These are phyloP conservation scores for Oceanodroma leucorhoa DNA, from an alignment of 2,797 vertebrate species.

Conservation along the genomic window DNA sequence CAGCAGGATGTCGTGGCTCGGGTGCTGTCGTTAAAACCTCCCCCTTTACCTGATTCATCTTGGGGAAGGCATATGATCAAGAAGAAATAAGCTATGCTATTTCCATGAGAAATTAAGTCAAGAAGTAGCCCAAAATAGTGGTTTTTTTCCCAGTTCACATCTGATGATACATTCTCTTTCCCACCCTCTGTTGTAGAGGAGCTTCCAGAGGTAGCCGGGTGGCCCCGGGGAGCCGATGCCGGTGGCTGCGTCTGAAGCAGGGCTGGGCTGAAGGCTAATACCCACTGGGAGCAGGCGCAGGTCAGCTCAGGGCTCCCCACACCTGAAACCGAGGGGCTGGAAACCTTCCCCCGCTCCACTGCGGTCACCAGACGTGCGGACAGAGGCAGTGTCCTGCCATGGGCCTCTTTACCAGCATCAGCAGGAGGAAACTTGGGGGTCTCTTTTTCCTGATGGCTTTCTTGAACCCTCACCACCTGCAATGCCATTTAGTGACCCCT, in stretches of 20 bases:
- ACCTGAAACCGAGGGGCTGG: accelerated
- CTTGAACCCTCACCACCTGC: neutral
- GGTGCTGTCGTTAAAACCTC: neutral
- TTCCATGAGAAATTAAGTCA: neutral
- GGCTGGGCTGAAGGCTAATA: neutral
- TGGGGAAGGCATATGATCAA: neutral
- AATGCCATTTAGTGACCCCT: neutral
- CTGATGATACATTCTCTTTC: neutral
- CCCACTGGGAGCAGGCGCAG: accelerated
- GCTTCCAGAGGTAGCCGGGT: neutral
- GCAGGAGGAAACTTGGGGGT: neutral
- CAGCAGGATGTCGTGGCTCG: accelerated
- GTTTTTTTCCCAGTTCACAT: neutral
- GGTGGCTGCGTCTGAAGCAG: neutral
- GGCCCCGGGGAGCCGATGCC: accelerated
- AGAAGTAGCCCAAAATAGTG: neutral
- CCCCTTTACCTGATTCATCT: neutral
- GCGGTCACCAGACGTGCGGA: accelerated
- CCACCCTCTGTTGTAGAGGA: neutral
- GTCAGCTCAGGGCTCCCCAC: neutral
- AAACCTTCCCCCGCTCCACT: accelerated
- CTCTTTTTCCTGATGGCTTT: neutral
- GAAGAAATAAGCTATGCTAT: neutral
- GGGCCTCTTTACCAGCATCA: neutral
- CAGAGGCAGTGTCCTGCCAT: neutral